Conservation (phyloP, 2,797 vertebrate species). For the Phataginus tetradactyla region DNA sequence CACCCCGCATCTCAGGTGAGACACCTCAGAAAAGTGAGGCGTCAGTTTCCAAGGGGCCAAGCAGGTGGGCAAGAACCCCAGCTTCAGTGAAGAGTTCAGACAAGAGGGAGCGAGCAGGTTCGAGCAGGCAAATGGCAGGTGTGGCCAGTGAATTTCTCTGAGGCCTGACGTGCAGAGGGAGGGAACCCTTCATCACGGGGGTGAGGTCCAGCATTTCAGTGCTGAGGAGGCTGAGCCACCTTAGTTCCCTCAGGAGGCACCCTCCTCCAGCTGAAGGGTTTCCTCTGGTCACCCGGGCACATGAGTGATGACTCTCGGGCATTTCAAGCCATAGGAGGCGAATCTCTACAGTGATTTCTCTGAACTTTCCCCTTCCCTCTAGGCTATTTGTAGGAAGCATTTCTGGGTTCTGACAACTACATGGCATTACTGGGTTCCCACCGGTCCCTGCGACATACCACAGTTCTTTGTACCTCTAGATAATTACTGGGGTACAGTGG, state of each 20-base stretch:
- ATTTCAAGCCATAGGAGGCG: not conserved
- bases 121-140: not conserved
- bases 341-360: not conserved
- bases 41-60: not conserved
- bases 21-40: not conserved
- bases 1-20: not conserved
- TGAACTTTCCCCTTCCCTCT: not conserved
- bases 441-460: not conserved
- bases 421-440: not conserved
- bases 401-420: not conserved
- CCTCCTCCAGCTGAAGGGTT: not conserved
- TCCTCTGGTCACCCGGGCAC: not conserved
- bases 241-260: not conserved
- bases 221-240: not conserved
- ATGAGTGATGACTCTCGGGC: not conserved
- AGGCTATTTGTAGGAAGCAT: not conserved
- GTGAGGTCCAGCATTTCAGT: not conserved
- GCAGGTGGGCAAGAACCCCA: not conserved
- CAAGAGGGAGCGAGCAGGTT: not conserved
- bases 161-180: not conserved
- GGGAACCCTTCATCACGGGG: accelerated
- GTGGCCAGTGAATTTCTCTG: not conserved
- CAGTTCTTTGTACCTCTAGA: not conserved
- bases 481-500: not conserved
- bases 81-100: not conserved